These are phyloP conservation scores for Ditylenchus dipsaci DNA, from an alignment of 1,140 invertebrate genomes.

Conservation along the genomic window DNA sequence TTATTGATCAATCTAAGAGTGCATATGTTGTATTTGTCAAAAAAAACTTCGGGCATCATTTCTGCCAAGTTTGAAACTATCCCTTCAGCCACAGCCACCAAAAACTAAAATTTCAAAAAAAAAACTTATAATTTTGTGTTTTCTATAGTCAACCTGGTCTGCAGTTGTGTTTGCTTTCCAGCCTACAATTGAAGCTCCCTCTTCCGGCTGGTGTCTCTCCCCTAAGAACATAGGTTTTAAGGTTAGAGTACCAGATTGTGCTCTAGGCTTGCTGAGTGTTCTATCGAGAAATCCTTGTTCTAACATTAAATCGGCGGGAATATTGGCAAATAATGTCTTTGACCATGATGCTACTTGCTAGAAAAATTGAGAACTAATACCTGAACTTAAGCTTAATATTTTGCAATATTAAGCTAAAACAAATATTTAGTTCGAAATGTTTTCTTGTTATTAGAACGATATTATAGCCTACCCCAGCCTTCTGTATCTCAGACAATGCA, in stretches of 20 bases:
- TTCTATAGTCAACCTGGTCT: neutral
- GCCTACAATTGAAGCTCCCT: neutral
- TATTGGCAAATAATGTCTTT: neutral
- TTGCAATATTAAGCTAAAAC: too few relatives aligned
- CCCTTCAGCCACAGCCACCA: conserved; percentile 25
- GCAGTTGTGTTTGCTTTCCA: neutral
- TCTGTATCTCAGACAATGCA: too few relatives aligned
- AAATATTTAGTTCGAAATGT: neutral
- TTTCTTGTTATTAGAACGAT: too few relatives aligned
- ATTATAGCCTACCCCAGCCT: too few relatives aligned
- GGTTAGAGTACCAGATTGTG: too few relatives aligned
- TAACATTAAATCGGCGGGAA: neutral
- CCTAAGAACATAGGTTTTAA: neutral
- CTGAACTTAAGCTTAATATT: too few relatives aligned
- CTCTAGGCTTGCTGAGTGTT: neutral
- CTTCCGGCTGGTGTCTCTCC: neutral
- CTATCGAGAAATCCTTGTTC: neutral
- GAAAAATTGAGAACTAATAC: too few relatives aligned
- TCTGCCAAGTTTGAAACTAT: conserved; percentile 15
- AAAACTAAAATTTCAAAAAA: conserved; percentile 14
- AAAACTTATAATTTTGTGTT: conserved; percentile 2
- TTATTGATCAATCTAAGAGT: conserved; percentile 15
- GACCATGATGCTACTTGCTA: neutral
- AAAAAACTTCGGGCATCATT: conserved; percentile 20
- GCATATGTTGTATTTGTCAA: neutral